Evolutionary conservation across 2,113 vertebrate genomes (phyloP).

Genomic region (Grammomys surdaster): DNA sequence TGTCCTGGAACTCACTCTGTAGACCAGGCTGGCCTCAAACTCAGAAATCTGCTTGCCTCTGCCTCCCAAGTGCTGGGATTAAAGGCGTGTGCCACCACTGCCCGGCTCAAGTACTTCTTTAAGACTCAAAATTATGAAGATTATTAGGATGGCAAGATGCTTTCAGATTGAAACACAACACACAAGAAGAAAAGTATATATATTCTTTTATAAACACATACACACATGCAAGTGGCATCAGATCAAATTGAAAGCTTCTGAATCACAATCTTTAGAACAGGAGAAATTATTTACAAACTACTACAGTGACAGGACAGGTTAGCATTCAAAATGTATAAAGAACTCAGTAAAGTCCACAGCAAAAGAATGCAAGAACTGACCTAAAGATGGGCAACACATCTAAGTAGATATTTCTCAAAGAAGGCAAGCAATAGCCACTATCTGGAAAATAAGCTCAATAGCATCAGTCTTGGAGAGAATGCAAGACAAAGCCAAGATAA

Average conservation of each 20-base stretch:
- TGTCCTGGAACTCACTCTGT: no score
- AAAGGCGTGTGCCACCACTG: neutral
- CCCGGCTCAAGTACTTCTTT: neutral
- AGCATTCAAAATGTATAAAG: neutral
- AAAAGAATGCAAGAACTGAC: neutral
- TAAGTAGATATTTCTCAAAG: neutral
- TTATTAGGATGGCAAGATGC: neutral
- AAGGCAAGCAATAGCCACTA: neutral
- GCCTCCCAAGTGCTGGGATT: no score
- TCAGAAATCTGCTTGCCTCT: no score
- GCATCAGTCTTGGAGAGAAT: neutral
- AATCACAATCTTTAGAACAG: neutral
- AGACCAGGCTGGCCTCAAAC: no score
- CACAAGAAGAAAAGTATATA: neutral
- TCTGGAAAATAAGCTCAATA: neutral
- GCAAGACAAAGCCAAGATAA: neutral
- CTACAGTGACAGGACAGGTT: neutral
- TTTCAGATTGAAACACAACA: neutral
- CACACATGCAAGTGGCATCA: neutral
- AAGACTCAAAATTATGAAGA: neutral
- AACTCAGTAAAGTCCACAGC: neutral
- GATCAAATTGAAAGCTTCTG: neutral
- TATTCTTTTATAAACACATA: neutral
- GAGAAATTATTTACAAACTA: neutral
- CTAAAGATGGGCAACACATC: neutral